A percentile compares a stretch with the other conserved stretches of the same genome.
phyloP scores from a whole-genome alignment of 2,888 invertebrate species.

The Xanthorhoe spadicearia region DNA sequence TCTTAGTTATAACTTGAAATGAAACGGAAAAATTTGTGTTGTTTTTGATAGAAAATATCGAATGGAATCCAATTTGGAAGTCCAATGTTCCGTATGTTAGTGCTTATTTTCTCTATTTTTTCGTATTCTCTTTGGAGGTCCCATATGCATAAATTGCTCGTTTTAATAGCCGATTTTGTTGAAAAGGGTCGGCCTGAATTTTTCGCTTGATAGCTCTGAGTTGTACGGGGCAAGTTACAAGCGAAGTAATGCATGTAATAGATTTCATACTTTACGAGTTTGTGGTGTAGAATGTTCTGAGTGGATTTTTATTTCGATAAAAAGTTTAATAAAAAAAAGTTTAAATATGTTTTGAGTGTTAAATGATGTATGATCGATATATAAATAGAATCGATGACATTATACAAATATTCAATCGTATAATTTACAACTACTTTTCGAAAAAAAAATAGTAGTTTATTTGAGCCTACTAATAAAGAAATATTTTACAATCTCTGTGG shows the following conservation, averaged over 20 bases:
- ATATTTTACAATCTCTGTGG: too few species aligned
- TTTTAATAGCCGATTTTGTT: conserved; percentile 72
- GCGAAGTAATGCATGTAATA: conserved; percentile 6
- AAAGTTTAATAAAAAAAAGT: too few species aligned
- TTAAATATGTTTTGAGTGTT: too few species aligned
- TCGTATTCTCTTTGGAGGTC: conserved; percentile 44
- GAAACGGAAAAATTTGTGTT: neutral
- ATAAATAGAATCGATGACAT: too few species aligned
- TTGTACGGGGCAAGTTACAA: conserved; percentile 45
- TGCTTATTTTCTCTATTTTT: conserved; percentile 29
- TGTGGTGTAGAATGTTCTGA: neutral
- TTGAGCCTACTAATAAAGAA: too few species aligned
- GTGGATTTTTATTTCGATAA: too few species aligned
- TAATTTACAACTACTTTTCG: too few species aligned
- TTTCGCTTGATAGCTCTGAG: conserved; percentile 64
- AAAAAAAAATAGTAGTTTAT: too few species aligned
- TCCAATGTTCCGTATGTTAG: conserved; percentile 26
- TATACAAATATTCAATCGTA: too few species aligned
- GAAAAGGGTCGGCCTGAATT: conserved; percentile 69
- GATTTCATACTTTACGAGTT: neutral
- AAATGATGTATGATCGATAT: too few species aligned
- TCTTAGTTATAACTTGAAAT: neutral
- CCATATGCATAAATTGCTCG: conserved; percentile 71
- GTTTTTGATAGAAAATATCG: neutral
- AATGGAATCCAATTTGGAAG: neutral